phyloP scores from a whole-genome alignment of 2,888 invertebrate species.

The Drosophila mettleri region DNA sequence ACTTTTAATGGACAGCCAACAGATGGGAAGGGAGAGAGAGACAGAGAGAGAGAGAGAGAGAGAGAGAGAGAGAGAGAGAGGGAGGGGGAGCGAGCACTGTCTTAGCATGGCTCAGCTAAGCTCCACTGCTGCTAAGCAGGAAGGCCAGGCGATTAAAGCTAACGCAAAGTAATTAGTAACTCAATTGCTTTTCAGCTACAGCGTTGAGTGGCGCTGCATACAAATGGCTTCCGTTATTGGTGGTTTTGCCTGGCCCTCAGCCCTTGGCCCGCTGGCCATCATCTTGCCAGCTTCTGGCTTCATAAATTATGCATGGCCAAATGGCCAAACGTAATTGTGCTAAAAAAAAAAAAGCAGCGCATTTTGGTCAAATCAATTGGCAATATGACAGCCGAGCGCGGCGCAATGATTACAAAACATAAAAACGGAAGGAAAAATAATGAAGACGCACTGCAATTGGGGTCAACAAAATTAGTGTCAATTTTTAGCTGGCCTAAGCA shows the following conservation, averaged over 20 bases:
- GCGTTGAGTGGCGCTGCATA: conserved; percentile 68
- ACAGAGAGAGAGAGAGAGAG: not conserved
- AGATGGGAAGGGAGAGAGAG: not conserved
- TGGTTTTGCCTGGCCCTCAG: conserved; percentile 53
- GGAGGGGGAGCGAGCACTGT: not conserved
- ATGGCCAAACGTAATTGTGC: conserved; percentile 33
- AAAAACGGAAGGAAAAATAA: not conserved
- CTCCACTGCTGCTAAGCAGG: not conserved
- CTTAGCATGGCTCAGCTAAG: conserved; percentile 6
- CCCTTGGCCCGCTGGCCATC: not conserved
- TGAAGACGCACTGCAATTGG: conserved; percentile 36
- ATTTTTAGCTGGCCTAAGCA: conserved; percentile 30
- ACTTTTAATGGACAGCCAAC: conserved; percentile 71
- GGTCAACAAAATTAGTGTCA: conserved; percentile 71
- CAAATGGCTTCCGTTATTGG: conserved; percentile 68
- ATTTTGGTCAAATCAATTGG: conserved; percentile 59
- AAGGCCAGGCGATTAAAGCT: conserved; percentile 67
- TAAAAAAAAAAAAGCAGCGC: conserved; percentile 25
- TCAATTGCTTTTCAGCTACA: conserved; percentile 68
- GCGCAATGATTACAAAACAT: conserved; percentile 28
- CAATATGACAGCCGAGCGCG: conserved; percentile 44
- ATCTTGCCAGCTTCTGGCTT: conserved; percentile 25
- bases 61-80: not conserved
- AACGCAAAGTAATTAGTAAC: conserved; percentile 77
- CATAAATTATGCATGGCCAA: conserved; percentile 68